A percentile compares a stretch with the other conserved stretches of the same genome.
Evolutionary conservation across 2,888 invertebrate species (phyloP).

Genomic region (Ferrisia virgata): DNA sequence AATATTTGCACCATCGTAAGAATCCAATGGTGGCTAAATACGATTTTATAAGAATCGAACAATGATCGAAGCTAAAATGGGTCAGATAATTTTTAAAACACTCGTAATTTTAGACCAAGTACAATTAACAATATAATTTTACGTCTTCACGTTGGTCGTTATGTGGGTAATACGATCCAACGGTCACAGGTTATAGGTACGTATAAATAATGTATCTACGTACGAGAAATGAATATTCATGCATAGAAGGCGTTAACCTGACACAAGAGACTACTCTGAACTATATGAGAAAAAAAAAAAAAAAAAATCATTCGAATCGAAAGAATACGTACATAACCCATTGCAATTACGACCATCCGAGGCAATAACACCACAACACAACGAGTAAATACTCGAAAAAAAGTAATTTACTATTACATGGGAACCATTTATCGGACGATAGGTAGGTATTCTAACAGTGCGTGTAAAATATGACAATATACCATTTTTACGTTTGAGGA

Average conservation of each 20-base stretch:
- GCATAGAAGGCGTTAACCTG: neutral
- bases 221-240: neutral
- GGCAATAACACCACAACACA: neutral
- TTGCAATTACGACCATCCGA: conserved; percentile 11
- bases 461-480: conserved; percentile 44
- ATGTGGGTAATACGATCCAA: neutral
- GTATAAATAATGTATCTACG: no score
- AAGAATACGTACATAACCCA: neutral
- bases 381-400: conserved; percentile 24
- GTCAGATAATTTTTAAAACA: no score
- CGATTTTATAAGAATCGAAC: no score
- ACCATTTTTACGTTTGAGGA: neutral
- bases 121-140: neutral
- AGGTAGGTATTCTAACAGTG: conserved; percentile 42
- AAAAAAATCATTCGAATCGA: conserved; percentile 11
- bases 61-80: no score
- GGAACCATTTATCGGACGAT: conserved; percentile 39
- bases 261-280: neutral
- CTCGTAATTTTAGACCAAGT: no score
- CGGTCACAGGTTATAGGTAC: neutral
- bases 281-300: conserved; percentile 4
- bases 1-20: no score
- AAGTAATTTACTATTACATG: conserved; percentile 44
- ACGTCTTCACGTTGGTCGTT: neutral
- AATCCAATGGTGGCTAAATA: no score